These are phyloP conservation scores for Coregonus clupeaformis DNA, from an alignment of 2,113 vertebrate genomes.

Conservation along the genomic window DNA sequence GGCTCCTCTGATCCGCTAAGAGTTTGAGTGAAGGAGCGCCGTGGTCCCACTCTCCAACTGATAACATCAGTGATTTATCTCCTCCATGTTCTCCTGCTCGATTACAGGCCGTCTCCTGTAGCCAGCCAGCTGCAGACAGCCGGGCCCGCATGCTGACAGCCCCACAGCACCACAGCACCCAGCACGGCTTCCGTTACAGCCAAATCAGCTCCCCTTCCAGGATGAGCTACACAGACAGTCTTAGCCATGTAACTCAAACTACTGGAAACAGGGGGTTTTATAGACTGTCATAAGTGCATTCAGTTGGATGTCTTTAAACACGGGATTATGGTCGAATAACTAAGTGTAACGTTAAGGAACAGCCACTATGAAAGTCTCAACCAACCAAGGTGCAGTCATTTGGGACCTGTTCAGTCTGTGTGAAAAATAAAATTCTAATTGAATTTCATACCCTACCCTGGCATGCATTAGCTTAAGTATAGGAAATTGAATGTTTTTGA, in stretches of 20 bases:
- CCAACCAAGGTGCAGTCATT: not conserved
- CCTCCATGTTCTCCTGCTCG: constrained; percentile 59
- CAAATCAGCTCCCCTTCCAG: constrained; percentile 46
- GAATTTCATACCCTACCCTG: not conserved
- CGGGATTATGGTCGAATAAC: not conserved
- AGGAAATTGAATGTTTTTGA: not conserved
- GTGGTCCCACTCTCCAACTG: constrained; percentile 48
- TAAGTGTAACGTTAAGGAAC: not conserved
- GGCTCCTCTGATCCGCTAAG: constrained; percentile 51
- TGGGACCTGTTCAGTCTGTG: not conserved
- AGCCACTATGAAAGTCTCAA: not conserved
- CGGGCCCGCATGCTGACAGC: constrained; percentile 28
- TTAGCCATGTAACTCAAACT: constrained; percentile 42
- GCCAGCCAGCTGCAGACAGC: constrained; percentile 35
- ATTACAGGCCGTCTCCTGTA: constrained; percentile 31
- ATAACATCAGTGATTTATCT: constrained; percentile 65
- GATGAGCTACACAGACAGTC: constrained; percentile 27
- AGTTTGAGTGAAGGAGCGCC: constrained; percentile 34
- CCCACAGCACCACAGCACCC: constrained; percentile 8
- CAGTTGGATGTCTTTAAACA: constrained; percentile 12
- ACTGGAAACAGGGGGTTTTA: constrained; percentile 14
- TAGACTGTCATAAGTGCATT: not conserved
- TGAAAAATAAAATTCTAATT: not conserved
- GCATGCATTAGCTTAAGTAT: not conserved
- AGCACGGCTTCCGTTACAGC: constrained; percentile 42